These are phyloP conservation scores for Eustalomyia histrio DNA, from an alignment of 2,888 invertebrate genomes.

Conservation along the genomic window DNA sequence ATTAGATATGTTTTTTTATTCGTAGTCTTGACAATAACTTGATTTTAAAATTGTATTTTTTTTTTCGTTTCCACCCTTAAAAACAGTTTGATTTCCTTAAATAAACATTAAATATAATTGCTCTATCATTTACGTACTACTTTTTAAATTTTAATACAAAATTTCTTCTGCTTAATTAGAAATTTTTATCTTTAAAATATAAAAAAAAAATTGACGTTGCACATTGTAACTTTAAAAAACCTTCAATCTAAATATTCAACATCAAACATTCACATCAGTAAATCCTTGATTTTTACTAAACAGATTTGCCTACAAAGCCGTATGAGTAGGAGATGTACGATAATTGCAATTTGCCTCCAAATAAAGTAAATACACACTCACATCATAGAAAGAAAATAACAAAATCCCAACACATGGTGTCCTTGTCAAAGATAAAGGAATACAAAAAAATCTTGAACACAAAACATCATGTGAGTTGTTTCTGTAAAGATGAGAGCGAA, in stretches of 20 bases:
- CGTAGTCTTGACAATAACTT: no score
- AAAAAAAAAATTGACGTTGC: not conserved
- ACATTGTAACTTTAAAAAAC: constrained; percentile 10
- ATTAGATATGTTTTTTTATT: no score
- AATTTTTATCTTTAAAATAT: no score
- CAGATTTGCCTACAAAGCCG: constrained; percentile 21
- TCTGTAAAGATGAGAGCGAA: constrained; percentile 27
- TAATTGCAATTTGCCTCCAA: constrained; percentile 48
- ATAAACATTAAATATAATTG: no score
- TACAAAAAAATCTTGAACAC: constrained; percentile 9
- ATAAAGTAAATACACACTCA: constrained; percentile 27
- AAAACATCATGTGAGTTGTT: constrained; percentile 42
- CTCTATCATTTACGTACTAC: no score
- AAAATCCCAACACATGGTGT: constrained; percentile 56
- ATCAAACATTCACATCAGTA: constrained; percentile 42
- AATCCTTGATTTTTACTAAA: constrained; percentile 45
- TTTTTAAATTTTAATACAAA: no score
- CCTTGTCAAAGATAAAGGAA: constrained; percentile 53
- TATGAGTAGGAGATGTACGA: constrained; percentile 28
- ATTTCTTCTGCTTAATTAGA: no score
- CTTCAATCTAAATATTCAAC: constrained; percentile 32
- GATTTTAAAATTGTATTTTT: no score
- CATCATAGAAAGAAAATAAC: constrained; percentile 29
- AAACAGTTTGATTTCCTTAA: no score
- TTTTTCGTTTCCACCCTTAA: no score